Evolutionary conservation across 2,113 vertebrate genomes (phyloP).

Genomic region (Chamaetylas fuelleborni): DNA sequence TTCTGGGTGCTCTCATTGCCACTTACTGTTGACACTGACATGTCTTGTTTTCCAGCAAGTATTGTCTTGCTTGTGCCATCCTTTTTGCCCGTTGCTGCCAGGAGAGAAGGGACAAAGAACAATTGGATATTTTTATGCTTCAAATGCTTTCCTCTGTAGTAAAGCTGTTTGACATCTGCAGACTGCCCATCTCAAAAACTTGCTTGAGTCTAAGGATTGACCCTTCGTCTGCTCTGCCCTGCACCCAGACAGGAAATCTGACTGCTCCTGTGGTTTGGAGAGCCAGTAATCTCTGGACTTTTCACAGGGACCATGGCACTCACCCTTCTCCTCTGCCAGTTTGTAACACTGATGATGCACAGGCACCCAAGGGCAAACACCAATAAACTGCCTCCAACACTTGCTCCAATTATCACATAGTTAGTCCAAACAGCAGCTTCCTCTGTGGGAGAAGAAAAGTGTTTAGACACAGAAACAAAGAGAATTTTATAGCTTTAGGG

Average conservation of each 20-base stretch:
- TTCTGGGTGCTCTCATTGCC: background rate
- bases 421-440: background rate
- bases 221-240: background rate
- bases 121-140: background rate
- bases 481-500: background rate
- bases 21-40: conserved; percentile 76
- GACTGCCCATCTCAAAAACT: background rate
- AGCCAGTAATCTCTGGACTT: background rate
- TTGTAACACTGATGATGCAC: background rate
- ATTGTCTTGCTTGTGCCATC: conserved; percentile 66
- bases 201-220: background rate
- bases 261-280: background rate
- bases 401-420: background rate
- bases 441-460: background rate
- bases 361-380: background rate
- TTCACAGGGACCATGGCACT: conserved; percentile 6
- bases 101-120: conserved; percentile 14
- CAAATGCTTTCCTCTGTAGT: background rate
- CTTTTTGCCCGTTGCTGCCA: conserved; percentile 62
- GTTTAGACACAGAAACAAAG: background rate
- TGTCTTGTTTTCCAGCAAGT: conserved; percentile 74
- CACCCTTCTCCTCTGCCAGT: conserved; percentile 55
- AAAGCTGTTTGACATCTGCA: background rate
- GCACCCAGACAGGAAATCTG: background rate
- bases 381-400: background rate